These are phyloP conservation scores for Branchinecta lynchi DNA, from an alignment of 1,140 invertebrate genomes.

Conservation along the genomic window DNA sequence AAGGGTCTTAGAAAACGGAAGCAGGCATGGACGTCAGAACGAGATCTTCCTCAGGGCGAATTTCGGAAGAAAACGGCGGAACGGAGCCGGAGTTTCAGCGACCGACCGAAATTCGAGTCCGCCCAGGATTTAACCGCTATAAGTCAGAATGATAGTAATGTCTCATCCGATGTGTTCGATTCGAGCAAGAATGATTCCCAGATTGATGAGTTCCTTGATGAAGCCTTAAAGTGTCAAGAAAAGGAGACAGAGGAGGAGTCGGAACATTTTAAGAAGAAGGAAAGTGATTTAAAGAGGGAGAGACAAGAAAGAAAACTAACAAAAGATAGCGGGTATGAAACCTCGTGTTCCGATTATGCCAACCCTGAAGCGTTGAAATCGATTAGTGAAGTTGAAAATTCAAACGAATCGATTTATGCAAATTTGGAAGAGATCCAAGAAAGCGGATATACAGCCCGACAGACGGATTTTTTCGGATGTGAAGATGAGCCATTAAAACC, in stretches of 20 bases:
- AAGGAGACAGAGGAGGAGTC: too few relatives aligned
- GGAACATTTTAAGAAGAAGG: background rate
- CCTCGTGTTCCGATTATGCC: background rate
- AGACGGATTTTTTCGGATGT: background rate
- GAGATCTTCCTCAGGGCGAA: slow-evolving; percentile 15
- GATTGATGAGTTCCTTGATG: background rate
- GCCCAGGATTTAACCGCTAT: background rate
- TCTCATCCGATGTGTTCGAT: background rate
- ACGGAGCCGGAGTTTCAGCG: slow-evolving; percentile 20
- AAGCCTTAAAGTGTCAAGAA: background rate
- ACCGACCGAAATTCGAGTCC: slow-evolving; percentile 11
- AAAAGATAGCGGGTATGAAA: slow-evolving; percentile 1
- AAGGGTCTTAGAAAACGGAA: slow-evolving; percentile 24
- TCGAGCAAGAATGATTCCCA: background rate
- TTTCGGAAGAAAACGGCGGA: slow-evolving; percentile 24
- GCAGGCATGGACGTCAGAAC: slow-evolving; percentile 21
- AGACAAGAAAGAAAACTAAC: slow-evolving; percentile 2
- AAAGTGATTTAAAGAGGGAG: background rate
- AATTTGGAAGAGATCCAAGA: background rate
- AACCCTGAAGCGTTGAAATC: background rate
- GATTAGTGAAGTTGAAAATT: slow-evolving; percentile 3
- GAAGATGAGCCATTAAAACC: background rate
- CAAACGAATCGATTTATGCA: background rate
- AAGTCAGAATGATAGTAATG: background rate
- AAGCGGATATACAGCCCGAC: background rate